phyloP scores from a whole-genome alignment of 1,140 invertebrate species.

The Anoplolepis gracilipes region DNA sequence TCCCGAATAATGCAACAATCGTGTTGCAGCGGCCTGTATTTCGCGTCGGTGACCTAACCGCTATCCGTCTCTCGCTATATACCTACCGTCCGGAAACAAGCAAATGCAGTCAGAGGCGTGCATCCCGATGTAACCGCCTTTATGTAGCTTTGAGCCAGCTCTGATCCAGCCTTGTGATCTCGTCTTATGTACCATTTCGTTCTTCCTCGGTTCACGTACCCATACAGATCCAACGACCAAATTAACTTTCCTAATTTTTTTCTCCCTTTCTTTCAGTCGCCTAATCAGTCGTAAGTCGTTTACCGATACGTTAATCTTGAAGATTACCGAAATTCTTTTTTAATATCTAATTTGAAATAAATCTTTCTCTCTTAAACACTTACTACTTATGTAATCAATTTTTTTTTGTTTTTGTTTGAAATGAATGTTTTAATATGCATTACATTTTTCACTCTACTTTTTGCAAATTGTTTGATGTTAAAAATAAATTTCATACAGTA shows the following conservation, averaged over 20 bases:
- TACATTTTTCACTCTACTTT: neutral
- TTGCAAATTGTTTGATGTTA: neutral
- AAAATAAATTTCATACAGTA: neutral
- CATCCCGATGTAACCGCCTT: constrained; percentile 73
- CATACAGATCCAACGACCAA: neutral
- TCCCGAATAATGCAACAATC: constrained; percentile 84
- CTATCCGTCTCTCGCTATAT: constrained; percentile 52
- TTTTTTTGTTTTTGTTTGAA: neutral
- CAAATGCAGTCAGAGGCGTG: constrained; percentile 67
- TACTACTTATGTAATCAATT: neutral
- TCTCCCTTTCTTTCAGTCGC: neutral
- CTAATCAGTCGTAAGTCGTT: constrained; percentile 8
- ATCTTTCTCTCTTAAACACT: neutral
- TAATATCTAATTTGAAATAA: neutral
- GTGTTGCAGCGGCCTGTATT: constrained; percentile 76
- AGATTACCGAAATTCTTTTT: neutral
- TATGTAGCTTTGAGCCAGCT: constrained; percentile 75
- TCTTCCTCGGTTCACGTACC: constrained; percentile 22
- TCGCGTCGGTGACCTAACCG: constrained; percentile 66
- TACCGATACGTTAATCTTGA: neutral
- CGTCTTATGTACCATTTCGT: constrained; percentile 23
- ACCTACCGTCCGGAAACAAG: constrained; percentile 63
- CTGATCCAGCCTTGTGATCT: constrained; percentile 51
- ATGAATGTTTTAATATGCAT: neutral
- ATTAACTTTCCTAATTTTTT: neutral